Evolutionary conservation across 2,797 vertebrate genomes (phyloP), one percentile per base, ranked within the genome.

Genomic region (Avahi laniger): DNA sequence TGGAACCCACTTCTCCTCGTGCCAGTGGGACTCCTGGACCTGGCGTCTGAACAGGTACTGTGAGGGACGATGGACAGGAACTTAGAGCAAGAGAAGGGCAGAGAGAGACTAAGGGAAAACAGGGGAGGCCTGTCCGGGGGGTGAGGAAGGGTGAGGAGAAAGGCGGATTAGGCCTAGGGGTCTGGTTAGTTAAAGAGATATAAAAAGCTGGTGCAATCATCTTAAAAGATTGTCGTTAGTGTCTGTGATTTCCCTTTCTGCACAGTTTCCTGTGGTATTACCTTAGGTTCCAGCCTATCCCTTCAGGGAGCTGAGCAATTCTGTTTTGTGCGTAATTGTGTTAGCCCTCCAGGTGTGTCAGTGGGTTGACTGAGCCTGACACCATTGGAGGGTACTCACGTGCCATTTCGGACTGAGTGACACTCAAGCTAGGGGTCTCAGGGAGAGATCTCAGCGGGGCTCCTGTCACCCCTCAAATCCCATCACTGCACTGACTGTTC

Each of bases 141-240:
- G 41, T 1, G 26, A 73, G 13, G 22, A 7, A 35, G 13, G 48
- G 13, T 2, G 5, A 24, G 35, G 22, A 54, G 35, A 75, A 80
- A 15, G 0, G 0, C 28, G 33, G 69, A 14, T 28, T 52, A 26
- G 12, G 10, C 8, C 33, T 6, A 4, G 4, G 41, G 5, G 5
- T 10, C 4, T 54, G 83, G 33, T 59, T 52, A 30, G 4, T 73
- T 63, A 50, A 41, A 70, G 30, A 52, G 2, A 80, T 18, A 14
- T 20, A 8, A 26, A 30, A n/a, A 17, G 4, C 46, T 43, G 30
- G 10, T 9, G 3, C 1, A 2, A 2, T 33, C 24, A 4, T 48
- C 57, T 28, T 80, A 18, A 54, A 82, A 50, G 70, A 24, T 28
- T 43, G 10, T 18, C 3, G 5, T 30, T 30, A n/a, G 6, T n/a